Conservation (phyloP, 2,888 invertebrate species). For the Nemoura dubitans region DNA sequence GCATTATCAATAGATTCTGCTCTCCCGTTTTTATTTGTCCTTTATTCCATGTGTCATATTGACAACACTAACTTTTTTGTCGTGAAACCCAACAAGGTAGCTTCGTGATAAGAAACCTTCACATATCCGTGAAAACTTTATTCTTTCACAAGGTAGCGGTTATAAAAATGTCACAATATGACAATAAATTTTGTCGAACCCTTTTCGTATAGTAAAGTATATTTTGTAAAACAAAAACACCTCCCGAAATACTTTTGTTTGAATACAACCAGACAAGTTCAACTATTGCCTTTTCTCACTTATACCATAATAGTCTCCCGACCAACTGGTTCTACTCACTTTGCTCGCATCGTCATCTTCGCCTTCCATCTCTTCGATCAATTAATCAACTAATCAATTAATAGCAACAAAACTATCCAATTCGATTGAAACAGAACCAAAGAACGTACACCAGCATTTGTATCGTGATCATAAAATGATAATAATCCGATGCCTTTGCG, state of each 20-base stretch:
- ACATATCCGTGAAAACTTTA: background rate
- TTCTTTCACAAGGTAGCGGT: background rate
- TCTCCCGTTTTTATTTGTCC: too few relatives aligned
- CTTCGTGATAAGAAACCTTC: background rate
- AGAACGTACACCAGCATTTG: background rate
- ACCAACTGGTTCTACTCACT: conserved; percentile 18
- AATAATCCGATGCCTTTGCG: conserved; percentile 3
- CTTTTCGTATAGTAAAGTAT: background rate
- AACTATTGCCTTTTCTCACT: too few relatives aligned
- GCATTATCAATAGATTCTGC: too few relatives aligned
- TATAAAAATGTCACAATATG: conserved; percentile 12
- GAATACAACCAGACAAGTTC: background rate
- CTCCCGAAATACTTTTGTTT: background rate
- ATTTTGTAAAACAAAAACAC: background rate
- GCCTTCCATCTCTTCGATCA: conserved; percentile 23
- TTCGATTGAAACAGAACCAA: background rate
- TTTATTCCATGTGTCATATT: background rate
- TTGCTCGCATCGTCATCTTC: conserved; percentile 33
- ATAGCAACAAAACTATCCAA: background rate
- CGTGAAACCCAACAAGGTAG: background rate
- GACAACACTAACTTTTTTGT: background rate
- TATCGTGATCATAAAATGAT: background rate
- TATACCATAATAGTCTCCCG: too few relatives aligned
- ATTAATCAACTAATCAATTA: background rate
- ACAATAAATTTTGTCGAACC: background rate